A percentile compares a stretch with the other conserved stretches of the same genome.
Evolutionary conservation across 2,113 vertebrate species (phyloP).

Genomic region (Haliaeetus leucogaster): DNA sequence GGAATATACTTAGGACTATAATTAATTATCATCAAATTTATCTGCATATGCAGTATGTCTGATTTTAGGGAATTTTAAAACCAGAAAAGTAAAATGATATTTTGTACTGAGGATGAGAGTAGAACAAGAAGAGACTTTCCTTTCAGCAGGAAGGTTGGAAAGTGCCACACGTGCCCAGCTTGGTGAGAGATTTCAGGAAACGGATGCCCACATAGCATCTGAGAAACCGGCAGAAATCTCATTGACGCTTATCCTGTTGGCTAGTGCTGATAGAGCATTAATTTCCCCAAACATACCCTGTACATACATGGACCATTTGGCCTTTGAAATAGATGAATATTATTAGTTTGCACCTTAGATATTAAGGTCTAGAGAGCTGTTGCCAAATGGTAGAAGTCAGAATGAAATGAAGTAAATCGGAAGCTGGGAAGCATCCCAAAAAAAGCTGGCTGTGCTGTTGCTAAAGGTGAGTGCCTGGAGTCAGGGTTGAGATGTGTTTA

Average conservation of each 20-base stretch:
- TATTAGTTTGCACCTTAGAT: not conserved
- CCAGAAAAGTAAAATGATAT: not conserved
- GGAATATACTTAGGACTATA: not conserved
- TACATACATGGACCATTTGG: not conserved
- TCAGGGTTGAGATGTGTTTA: not conserved
- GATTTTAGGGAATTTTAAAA: not conserved
- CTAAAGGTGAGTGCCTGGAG: not conserved
- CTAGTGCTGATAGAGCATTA: not conserved
- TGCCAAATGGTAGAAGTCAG: not conserved
- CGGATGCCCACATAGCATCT: not conserved
- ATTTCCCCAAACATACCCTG: not conserved
- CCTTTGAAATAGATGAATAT: not conserved
- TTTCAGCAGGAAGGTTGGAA: not conserved
- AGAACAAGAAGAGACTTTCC: not conserved
- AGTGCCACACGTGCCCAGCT: not conserved
- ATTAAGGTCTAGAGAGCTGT: not conserved
- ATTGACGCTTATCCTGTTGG: not conserved
- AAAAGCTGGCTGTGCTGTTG: not conserved
- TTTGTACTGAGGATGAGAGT: not conserved
- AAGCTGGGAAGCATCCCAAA: not conserved
- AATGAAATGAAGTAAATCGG: not conserved
- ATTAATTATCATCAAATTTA: not conserved
- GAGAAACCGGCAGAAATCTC: constrained; percentile 19
- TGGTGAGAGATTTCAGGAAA: constrained; percentile 46
- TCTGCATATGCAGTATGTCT: not conserved